Conservation (phyloP, 2,113 vertebrate species). For the Centropus bengalensis region DNA sequence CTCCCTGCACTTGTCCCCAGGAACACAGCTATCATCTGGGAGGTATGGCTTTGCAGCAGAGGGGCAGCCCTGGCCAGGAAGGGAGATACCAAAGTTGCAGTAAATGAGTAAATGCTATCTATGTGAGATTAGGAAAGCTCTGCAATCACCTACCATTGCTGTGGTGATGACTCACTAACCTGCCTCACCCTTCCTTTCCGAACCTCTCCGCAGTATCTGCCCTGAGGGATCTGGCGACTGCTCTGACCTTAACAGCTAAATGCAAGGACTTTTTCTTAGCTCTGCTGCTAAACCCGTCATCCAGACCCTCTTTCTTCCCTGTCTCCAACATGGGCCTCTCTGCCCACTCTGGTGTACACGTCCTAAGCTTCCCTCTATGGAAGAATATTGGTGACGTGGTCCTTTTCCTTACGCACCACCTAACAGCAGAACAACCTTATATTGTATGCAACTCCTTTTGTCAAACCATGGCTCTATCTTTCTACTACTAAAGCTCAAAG, state of each 20-base stretch:
- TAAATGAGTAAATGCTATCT: not conserved
- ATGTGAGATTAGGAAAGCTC: not conserved
- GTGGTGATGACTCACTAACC: not conserved
- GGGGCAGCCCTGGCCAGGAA: rapidly evolving
- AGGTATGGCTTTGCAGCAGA: not conserved
- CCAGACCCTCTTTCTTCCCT: not conserved
- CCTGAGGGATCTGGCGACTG: not conserved
- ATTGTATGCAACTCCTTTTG: not conserved
- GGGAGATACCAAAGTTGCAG: not conserved
- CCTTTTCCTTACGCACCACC: not conserved
- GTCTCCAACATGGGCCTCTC: not conserved
- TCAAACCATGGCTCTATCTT: not conserved
- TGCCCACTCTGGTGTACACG: not conserved
- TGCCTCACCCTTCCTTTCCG: not conserved
- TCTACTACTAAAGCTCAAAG: not conserved
- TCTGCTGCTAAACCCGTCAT: not conserved
- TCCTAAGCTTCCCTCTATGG: not conserved
- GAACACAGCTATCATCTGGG: not conserved
- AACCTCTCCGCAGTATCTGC: not conserved
- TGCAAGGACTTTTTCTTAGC: not conserved
- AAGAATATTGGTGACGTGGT: not conserved
- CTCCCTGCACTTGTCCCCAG: not conserved
- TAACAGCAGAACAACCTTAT: not conserved
- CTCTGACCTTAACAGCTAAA: not conserved
- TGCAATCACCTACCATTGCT: not conserved